Conservation (phyloP, 2,888 invertebrate species). For the Sycophila texana region DNA sequence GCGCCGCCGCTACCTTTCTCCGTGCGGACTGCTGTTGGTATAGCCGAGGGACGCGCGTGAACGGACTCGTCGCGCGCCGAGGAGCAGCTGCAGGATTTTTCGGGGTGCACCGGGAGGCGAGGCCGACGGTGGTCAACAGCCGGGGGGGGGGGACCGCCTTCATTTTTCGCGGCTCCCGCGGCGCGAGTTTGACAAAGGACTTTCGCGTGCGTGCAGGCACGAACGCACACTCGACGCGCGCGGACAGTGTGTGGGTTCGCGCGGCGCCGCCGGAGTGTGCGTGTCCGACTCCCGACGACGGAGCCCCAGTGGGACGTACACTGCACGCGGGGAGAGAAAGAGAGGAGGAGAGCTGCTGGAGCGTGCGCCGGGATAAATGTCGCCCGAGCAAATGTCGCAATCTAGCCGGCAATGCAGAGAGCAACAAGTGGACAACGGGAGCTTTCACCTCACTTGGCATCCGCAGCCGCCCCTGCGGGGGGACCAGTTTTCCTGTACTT, state of each 20-base stretch:
- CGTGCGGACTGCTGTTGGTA: background rate
- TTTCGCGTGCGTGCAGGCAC: constrained; percentile 23
- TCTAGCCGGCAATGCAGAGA: constrained; percentile 54
- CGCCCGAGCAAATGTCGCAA: constrained; percentile 52
- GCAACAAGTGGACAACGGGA: constrained; percentile 55
- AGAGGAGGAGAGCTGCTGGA: background rate
- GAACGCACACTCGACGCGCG: background rate
- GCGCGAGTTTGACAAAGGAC: constrained; percentile 49
- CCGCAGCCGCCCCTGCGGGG: constrained; percentile 18
- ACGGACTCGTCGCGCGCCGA: background rate
- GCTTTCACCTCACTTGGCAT: constrained; percentile 49
- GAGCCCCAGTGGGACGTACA: no score
- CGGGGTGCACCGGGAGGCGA: background rate
- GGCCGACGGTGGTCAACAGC: background rate
- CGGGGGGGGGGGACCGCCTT: background rate
- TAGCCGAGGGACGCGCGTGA: background rate
- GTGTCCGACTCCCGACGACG: background rate
- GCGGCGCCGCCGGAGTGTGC: background rate
- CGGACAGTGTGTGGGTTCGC: constrained; percentile 5
- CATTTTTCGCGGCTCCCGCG: background rate
- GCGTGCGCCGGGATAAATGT: constrained; percentile 16
- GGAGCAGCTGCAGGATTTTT: background rate
- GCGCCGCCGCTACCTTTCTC: constrained; percentile 5
- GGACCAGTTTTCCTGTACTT: constrained; percentile 47
- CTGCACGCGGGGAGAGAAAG: background rate